phyloP scores from a whole-genome alignment of 2,797 vertebrate genomes.

The Leptodactylus fallax region DNA sequence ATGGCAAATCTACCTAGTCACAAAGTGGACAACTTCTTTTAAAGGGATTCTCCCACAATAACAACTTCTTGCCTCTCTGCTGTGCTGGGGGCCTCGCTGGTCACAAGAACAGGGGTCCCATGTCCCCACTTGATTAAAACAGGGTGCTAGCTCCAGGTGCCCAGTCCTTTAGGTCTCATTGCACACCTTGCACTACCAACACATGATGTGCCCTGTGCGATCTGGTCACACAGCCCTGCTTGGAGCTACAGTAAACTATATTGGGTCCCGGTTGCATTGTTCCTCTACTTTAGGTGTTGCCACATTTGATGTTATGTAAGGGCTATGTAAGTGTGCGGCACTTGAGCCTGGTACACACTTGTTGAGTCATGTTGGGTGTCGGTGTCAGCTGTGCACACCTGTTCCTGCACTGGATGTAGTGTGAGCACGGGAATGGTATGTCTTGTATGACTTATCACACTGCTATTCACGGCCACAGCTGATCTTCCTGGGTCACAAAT shows the following conservation, averaged over 20 bases:
- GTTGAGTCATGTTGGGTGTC: slow-evolving; percentile 8
- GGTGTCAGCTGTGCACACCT: slow-evolving; percentile 1
- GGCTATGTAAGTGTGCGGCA: background rate
- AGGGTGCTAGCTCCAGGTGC: background rate
- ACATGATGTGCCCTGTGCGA: background rate
- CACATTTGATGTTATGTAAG: background rate
- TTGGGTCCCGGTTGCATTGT: background rate
- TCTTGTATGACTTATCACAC: background rate
- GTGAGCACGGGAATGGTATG: slow-evolving; percentile 12
- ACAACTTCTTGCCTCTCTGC: too few relatives aligned
- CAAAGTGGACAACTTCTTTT: background rate
- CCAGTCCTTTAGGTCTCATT: too few relatives aligned
- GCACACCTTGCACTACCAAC: background rate
- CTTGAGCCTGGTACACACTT: too few relatives aligned
- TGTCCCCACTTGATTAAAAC: too few relatives aligned
- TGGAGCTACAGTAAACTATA: too few relatives aligned
- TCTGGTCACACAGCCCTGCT: too few relatives aligned
- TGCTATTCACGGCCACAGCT: background rate
- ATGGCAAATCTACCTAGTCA: background rate
- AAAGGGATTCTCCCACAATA: too few relatives aligned
- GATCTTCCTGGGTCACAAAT: background rate
- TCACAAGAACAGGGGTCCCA: too few relatives aligned
- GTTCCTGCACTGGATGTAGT: background rate
- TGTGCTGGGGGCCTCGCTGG: too few relatives aligned
- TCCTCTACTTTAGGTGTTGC: background rate